These are phyloP conservation scores for Mythimna impura DNA, from an alignment of 2,888 invertebrate genomes.

Conservation along the genomic window DNA sequence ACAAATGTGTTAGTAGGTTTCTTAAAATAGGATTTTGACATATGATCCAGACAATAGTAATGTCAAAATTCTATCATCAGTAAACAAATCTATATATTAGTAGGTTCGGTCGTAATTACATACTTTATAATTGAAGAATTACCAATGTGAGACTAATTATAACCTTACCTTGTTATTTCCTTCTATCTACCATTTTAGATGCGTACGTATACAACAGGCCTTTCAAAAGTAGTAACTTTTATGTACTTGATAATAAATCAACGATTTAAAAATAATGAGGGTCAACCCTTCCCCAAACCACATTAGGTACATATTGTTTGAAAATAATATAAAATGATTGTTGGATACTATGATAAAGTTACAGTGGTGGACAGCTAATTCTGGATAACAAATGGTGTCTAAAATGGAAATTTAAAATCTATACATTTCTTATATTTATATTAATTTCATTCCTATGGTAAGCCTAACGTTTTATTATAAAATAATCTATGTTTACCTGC, in stretches of 20 bases:
- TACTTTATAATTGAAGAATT: not conserved
- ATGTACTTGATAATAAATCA: constrained; percentile 59
- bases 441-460: not conserved
- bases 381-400: not conserved
- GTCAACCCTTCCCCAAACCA: constrained; percentile 11
- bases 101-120: not conserved
- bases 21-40: not conserved
- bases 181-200: constrained; percentile 38
- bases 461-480: not conserved
- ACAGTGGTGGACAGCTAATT: not conserved
- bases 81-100: not conserved
- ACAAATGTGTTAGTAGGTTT: not conserved
- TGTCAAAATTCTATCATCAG: not conserved
- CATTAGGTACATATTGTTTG: constrained; percentile 18
- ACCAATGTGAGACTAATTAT: not conserved
- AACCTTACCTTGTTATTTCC: constrained; percentile 16
- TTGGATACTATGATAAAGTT: constrained; percentile 25
- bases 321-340: constrained; percentile 31
- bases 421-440: not conserved
- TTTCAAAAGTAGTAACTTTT: constrained; percentile 45
- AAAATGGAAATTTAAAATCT: not conserved
- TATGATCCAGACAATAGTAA: not conserved
- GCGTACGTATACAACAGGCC: constrained; percentile 59
- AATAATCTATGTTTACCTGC: too few relatives aligned
- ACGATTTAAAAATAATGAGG: constrained; percentile 25